A percentile compares a stretch with the other conserved stretches of the same genome.
Conservation (phyloP, 1,140 invertebrate genomes). For the Triops cancriformis region DNA sequence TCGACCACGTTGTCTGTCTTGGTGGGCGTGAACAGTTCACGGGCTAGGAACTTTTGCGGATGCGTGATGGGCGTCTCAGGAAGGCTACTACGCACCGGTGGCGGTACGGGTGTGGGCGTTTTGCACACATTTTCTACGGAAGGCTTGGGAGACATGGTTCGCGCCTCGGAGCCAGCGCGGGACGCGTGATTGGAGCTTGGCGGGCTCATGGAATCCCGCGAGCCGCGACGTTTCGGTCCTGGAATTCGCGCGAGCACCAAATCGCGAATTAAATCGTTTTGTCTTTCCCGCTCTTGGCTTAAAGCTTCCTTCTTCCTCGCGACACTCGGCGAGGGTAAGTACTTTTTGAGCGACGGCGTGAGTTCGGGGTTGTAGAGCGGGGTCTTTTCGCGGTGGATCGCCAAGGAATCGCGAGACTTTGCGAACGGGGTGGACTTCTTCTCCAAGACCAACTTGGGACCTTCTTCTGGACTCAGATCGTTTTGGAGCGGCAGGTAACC, state of each 20-base stretch:
- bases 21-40: constrained; percentile 16
- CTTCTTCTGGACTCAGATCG: neutral
- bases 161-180: constrained; percentile 34
- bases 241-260: constrained; percentile 64
- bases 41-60: neutral
- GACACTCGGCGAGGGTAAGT: constrained; percentile 19
- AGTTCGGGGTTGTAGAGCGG: constrained; percentile 2
- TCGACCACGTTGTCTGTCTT: constrained; percentile 20
- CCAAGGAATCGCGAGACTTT: neutral
- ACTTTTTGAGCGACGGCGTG: constrained; percentile 7
- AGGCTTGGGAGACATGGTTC: constrained; percentile 26
- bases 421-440: neutral
- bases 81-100: neutral
- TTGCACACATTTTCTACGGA: constrained; percentile 37
- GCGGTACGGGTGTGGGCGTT: constrained; percentile 41
- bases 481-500: neutral
- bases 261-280: constrained; percentile 62
- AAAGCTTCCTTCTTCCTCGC: constrained; percentile 23
- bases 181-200: constrained; percentile 37
- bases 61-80: constrained; percentile 5
- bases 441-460: neutral
- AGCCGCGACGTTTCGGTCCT: constrained; percentile 31
- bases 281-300: constrained; percentile 48
- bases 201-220: constrained; percentile 45
- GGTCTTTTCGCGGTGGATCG: neutral